Evolutionary conservation across 2,797 vertebrate genomes (phyloP).

Genomic region (Sparus aurata): DNA sequence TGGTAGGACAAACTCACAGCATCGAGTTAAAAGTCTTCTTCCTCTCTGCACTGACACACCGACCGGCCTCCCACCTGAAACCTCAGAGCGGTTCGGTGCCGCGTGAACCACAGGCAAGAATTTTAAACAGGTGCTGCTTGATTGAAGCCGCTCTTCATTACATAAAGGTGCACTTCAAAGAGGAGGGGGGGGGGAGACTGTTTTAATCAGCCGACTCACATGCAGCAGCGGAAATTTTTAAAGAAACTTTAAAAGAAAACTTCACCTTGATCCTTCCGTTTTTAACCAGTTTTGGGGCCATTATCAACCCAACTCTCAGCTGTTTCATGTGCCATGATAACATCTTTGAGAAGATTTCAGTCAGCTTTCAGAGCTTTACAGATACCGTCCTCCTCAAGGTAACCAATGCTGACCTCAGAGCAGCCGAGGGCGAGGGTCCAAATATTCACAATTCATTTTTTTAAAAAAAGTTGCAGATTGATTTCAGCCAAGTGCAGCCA

Average conservation of each 20-base stretch:
- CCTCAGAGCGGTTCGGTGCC: slow-evolving; percentile 17
- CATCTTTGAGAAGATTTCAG: too few relatives aligned
- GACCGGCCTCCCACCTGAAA: slow-evolving; percentile 20
- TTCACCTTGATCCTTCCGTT: too few relatives aligned
- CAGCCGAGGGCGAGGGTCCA: too few relatives aligned
- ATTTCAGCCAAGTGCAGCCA: neutral
- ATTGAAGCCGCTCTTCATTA: slow-evolving; percentile 42
- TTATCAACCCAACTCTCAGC: too few relatives aligned
- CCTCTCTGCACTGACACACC: slow-evolving; percentile 33
- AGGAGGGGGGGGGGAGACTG: slow-evolving; percentile 3
- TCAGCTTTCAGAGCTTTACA: too few relatives aligned
- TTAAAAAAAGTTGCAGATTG: neutral
- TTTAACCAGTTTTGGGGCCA: too few relatives aligned
- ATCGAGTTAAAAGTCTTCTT: slow-evolving; percentile 56
- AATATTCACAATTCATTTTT: too few relatives aligned
- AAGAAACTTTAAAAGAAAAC: too few relatives aligned
- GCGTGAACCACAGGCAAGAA: slow-evolving; percentile 25
- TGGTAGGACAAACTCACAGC: slow-evolving; percentile 31
- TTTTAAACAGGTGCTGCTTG: slow-evolving; percentile 48
- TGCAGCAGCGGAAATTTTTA: neutral
- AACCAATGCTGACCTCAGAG: too few relatives aligned
- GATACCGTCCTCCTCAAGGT: too few relatives aligned
- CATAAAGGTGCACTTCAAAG: slow-evolving; percentile 18
- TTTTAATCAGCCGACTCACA: slow-evolving; percentile 30
- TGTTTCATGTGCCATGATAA: too few relatives aligned